phyloP scores from a whole-genome alignment of 2,888 invertebrate genomes.

The Periphyllus acericola region DNA sequence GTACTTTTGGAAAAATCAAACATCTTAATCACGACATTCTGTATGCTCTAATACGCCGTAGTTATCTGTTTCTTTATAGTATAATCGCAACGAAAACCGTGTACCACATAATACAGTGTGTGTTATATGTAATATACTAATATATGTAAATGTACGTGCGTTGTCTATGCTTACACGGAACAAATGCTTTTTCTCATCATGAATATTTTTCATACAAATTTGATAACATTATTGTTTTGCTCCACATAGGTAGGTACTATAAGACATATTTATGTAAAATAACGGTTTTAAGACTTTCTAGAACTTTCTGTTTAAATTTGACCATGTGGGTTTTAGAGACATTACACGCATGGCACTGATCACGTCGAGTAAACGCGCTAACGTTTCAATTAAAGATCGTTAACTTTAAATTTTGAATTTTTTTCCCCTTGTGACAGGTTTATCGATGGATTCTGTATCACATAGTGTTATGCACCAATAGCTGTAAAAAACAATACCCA shows the following conservation, averaged over 20 bases:
- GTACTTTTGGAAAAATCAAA: too few relatives aligned
- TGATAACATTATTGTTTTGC: too few relatives aligned
- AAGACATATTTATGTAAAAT: background rate
- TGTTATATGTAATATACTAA: background rate
- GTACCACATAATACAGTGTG: too few relatives aligned
- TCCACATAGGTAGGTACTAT: too few relatives aligned
- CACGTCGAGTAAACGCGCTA: background rate
- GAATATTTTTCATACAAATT: too few relatives aligned
- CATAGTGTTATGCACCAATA: conserved; percentile 7
- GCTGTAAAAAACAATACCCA: conserved; percentile 47
- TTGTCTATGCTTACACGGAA: background rate
- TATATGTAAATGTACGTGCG: background rate
- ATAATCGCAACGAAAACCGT: too few relatives aligned
- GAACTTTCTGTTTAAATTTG: background rate
- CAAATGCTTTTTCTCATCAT: too few relatives aligned
- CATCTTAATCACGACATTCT: too few relatives aligned
- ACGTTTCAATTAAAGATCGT: background rate
- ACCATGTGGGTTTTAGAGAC: background rate
- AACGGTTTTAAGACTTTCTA: background rate
- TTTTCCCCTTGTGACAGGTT: background rate
- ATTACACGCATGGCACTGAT: background rate
- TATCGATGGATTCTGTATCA: conserved; percentile 49
- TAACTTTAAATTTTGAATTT: background rate
- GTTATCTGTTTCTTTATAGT: too few relatives aligned
- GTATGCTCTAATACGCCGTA: too few relatives aligned